Base-by-base conservation (phyloP, 1,140 invertebrate species). In the Penaeus chinensis region DNA sequence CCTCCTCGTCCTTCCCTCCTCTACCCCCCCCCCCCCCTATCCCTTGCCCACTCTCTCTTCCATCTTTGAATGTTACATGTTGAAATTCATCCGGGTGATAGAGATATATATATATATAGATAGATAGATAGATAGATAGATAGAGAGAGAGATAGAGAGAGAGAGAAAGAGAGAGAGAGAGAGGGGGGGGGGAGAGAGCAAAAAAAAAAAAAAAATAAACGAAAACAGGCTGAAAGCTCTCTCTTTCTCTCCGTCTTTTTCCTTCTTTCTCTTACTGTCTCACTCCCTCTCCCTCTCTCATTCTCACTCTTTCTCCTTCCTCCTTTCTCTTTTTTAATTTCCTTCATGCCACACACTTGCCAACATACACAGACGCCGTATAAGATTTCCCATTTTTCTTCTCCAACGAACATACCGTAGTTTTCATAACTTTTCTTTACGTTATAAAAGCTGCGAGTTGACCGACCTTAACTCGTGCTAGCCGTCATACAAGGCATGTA, bases 111-210 rank as follows among this genome's bases (percentile, higher is more conserved):
- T 11, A 37, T 24, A n/a, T 13, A 11, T n/a, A 62, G 54, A 82
- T 24, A 24, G 62, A 65, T 24, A 63, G 54, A 27, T 27, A 63
- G 61, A 82, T 62, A 82, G 54, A 42, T 4, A 18, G 24, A 63
- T 27, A 82, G 22, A 66, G 16, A 66, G 81, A 82, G 47, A 65
- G 22, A 66, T 18, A 65, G 47, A 37, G 62, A 82, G 27, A 65
- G 63, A 22, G 24, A 82, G 32, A 32, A 10, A n/a, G n/a, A 71
- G 32, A 24, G 66, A 71, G 66, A 71, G 32, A 71, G 66, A n/a
- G n/a, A 16, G 66, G 24, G 66, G 24, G 66, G n/a, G 18, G 66
- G 11, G n/a, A 71, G n/a, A 32, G 10, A 71, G 66, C 11, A 20
- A 27, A 10, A n/a, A 10, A n/a, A 19, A 27, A 16, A n/a, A 19